These are phyloP conservation scores for Lepidostoma basale DNA, from an alignment of 1,140 invertebrate genomes.

Conservation along the genomic window DNA sequence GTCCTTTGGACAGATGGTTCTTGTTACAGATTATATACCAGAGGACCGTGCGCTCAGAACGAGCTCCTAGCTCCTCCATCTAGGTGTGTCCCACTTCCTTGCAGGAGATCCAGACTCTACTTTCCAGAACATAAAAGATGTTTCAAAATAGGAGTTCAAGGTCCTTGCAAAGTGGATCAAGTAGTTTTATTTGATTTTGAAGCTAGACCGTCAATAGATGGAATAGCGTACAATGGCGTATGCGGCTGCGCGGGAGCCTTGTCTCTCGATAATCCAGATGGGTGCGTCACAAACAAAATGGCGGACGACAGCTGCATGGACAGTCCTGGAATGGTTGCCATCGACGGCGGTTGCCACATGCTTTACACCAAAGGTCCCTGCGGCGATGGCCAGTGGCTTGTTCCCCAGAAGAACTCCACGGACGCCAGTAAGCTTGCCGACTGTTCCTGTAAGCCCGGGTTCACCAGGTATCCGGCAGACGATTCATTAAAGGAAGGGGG, in stretches of 20 bases:
- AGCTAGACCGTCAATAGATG: slow-evolving; percentile 74
- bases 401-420: slow-evolving; percentile 57
- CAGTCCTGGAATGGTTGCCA: slow-evolving; percentile 64
- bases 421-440: slow-evolving; percentile 55
- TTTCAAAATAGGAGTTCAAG: slow-evolving; percentile 74
- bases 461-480: slow-evolving; percentile 54
- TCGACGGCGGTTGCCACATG: slow-evolving; percentile 70
- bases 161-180: slow-evolving; percentile 72
- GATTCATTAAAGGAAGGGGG: slow-evolving; percentile 42
- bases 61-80: slow-evolving; percentile 70
- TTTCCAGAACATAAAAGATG: slow-evolving; percentile 74
- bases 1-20: slow-evolving; percentile 69
- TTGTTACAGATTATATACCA: slow-evolving; percentile 77
- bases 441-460: slow-evolving; percentile 77
- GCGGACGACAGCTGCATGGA: slow-evolving; percentile 44
- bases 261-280: slow-evolving; percentile 47
- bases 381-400: slow-evolving; percentile 73
- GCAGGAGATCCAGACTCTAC: slow-evolving; percentile 73
- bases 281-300: slow-evolving; percentile 49
- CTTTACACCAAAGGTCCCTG: slow-evolving; percentile 78
- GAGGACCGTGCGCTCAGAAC: slow-evolving; percentile 72
- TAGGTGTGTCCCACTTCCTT: slow-evolving; percentile 69
- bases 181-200: slow-evolving; percentile 79
- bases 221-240: slow-evolving; percentile 80
- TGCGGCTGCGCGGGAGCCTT: slow-evolving; percentile 69